A percentile compares a stretch with the other conserved stretches of the same genome.
Evolutionary conservation across 1,140 invertebrate genomes (phyloP).

Genomic region (Notospermus geniculatus): DNA sequence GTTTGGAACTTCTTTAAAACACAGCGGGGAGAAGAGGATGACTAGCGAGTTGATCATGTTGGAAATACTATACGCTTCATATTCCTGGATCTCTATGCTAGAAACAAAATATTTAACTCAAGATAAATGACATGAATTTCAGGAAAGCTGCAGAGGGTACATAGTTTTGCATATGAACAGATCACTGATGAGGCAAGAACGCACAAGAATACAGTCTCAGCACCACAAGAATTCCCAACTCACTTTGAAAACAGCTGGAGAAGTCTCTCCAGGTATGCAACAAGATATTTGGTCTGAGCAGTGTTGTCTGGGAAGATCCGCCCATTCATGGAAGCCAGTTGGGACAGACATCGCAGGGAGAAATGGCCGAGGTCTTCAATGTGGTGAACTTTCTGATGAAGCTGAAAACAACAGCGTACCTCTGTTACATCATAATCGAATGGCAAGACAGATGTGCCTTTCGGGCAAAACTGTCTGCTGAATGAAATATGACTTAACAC

Average conservation of each 20-base stretch:
- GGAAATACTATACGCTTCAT: conserved; percentile 57
- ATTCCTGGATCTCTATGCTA: conserved; percentile 51
- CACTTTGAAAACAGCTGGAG: conserved; percentile 47
- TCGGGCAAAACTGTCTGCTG: too few relatives aligned
- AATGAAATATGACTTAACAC: too few relatives aligned
- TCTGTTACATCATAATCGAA: too few relatives aligned
- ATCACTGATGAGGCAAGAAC: too few relatives aligned
- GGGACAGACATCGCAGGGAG: conserved; percentile 75
- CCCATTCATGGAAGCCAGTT: conserved; percentile 76
- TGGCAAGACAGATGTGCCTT: too few relatives aligned
- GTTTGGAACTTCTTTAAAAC: conserved; percentile 56
- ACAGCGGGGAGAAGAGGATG: conserved; percentile 62
- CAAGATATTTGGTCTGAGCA: conserved; percentile 67
- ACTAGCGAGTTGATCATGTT: conserved; percentile 57
- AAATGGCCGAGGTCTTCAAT: conserved; percentile 73
- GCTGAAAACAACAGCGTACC: conserved; percentile 50
- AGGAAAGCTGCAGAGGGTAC: too few relatives aligned
- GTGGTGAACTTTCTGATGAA: conserved; percentile 77
- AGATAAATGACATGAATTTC: too few relatives aligned
- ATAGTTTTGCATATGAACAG: too few relatives aligned
- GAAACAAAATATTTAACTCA: too few relatives aligned
- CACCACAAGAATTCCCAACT: conserved; percentile 12
- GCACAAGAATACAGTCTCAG: conserved; percentile 8
- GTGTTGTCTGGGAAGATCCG: conserved; percentile 63
- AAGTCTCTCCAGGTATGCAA: conserved; percentile 68